Evolutionary conservation across 2,797 vertebrate species (phyloP).

Genomic region (Syngnathus rostellatus): DNA sequence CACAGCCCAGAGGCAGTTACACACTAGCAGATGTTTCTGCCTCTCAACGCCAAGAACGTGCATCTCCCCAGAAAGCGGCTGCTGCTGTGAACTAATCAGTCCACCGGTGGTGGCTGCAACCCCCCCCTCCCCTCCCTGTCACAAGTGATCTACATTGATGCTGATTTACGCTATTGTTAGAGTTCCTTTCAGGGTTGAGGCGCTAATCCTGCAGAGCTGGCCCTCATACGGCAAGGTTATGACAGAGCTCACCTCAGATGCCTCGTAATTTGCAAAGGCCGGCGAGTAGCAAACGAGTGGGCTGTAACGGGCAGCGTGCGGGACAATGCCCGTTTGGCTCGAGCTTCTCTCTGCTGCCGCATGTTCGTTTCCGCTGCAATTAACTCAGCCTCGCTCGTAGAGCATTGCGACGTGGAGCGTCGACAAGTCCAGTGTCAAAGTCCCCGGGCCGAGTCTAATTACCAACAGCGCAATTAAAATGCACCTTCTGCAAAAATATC

Average conservation of each 20-base stretch:
- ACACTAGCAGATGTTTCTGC: conserved; percentile 47
- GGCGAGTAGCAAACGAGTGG: conserved; percentile 29
- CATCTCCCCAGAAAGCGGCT: conserved; percentile 31
- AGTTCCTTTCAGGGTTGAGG: conserved; percentile 16
- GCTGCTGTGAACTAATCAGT: conserved; percentile 37
- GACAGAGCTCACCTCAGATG: conserved; percentile 14
- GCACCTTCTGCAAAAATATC: conserved; percentile 25
- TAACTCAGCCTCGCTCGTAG: conserved; percentile 48
- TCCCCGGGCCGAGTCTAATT: conserved; percentile 47
- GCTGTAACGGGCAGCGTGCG: conserved; percentile 6
- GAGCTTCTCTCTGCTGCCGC: conserved; percentile 7
- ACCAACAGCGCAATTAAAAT: conserved; percentile 50
- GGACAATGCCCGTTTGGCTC: conserved; percentile 17
- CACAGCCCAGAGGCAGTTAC: conserved; percentile 40
- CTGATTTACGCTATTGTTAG: conserved; percentile 38
- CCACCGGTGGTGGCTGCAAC: conserved; percentile 23
- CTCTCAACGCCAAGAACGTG: conserved; percentile 24
- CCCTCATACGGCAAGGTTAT: conserved; percentile 24
- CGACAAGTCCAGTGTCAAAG: conserved; percentile 28
- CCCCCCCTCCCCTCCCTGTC: conserved; percentile 23
- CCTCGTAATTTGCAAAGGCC: conserved; percentile 28
- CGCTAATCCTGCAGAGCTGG: conserved; percentile 31
- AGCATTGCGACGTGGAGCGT: conserved; percentile 23
- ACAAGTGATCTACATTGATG: conserved; percentile 39
- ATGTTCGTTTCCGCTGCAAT: conserved; percentile 38